A percentile compares a stretch with the other conserved stretches of the same genome.
phyloP scores from a whole-genome alignment of 2,113 vertebrate species.

The Ardeotis arabs region DNA sequence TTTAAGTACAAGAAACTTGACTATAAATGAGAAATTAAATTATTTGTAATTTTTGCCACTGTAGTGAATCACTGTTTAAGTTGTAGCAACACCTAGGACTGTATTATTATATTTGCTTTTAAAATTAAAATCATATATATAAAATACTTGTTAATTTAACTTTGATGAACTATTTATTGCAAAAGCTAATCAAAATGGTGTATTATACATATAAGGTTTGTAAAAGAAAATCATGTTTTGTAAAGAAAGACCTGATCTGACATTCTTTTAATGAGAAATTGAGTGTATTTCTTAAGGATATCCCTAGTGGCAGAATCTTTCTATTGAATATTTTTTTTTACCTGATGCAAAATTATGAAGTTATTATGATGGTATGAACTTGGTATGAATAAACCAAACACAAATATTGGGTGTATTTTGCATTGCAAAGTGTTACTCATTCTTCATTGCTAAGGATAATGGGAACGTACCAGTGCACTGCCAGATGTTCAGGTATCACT shows the following conservation, averaged over 20 bases:
- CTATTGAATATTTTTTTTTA: not conserved
- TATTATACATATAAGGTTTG: not conserved
- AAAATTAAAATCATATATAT: not conserved
- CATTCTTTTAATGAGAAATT: not conserved
- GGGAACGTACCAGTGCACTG: not conserved
- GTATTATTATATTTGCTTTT: not conserved
- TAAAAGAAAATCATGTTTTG: not conserved
- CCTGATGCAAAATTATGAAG: not conserved
- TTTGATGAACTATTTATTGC: conserved; percentile 40
- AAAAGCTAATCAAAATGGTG: not conserved
- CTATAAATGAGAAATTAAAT: not conserved
- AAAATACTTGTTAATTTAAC: not conserved
- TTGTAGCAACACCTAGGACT: not conserved
- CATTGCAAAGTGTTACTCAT: not conserved
- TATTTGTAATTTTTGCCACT: not conserved
- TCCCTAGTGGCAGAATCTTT: not conserved
- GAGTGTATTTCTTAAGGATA: not conserved
- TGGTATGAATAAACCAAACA: not conserved
- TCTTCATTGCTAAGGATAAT: not conserved
- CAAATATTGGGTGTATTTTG: not conserved
- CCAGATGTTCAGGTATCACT: not conserved
- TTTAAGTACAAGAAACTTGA: not conserved
- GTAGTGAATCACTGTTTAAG: not conserved
- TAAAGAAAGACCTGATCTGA: not conserved
- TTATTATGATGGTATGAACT: not conserved